phyloP scores from a whole-genome alignment of 2,797 vertebrate species.

The Psittacula echo region DNA sequence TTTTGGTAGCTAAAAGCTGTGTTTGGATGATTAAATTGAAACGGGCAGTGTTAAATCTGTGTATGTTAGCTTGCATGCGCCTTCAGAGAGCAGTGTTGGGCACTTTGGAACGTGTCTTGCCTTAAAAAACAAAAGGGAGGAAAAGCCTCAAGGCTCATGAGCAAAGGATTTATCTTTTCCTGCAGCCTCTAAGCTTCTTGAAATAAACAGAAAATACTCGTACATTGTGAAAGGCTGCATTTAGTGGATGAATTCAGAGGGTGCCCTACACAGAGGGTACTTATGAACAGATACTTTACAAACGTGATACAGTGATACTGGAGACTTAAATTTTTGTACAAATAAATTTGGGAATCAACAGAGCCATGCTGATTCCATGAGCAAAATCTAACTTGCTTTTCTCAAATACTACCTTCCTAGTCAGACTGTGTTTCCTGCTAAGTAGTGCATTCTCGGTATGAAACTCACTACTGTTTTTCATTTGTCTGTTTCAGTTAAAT shows the following conservation, averaged over 20 bases:
- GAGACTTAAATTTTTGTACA: neutral
- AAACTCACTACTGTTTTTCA: neutral
- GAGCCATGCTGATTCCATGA: neutral
- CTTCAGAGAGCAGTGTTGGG: neutral
- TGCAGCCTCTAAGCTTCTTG: neutral
- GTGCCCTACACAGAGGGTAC: neutral
- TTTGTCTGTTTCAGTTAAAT: neutral
- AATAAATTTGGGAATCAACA: neutral
- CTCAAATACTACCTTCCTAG: neutral
- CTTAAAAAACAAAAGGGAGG: neutral
- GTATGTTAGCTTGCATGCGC: neutral
- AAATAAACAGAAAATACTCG: neutral
- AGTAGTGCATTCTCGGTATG: neutral
- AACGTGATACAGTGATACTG: accelerated
- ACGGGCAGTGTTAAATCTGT: neutral
- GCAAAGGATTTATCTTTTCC: neutral
- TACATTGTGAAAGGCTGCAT: neutral
- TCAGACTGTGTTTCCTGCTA: neutral
- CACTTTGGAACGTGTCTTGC: neutral
- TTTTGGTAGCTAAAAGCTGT: neutral
- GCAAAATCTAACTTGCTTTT: neutral
- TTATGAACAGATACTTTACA: neutral
- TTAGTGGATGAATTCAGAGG: neutral
- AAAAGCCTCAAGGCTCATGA: neutral
- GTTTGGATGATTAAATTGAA: neutral